These are phyloP conservation scores for Lepisosteus osseus DNA, from an alignment of 2,113 vertebrate genomes.

Conservation along the genomic window DNA sequence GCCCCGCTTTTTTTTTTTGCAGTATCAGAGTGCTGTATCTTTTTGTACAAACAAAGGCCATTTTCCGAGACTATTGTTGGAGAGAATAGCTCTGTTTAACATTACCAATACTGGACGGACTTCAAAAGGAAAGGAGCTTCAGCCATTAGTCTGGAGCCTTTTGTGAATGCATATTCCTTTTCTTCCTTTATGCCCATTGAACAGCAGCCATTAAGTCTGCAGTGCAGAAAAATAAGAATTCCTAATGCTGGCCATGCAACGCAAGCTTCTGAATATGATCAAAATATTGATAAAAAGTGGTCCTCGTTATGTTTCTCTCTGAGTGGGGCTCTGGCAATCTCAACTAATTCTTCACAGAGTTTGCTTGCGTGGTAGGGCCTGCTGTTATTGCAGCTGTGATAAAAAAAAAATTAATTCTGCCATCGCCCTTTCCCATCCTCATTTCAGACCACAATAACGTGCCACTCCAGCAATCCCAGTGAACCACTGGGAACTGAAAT, in stretches of 20 bases:
- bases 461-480: too few species aligned
- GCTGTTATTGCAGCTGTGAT: too few species aligned
- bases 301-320: too few species aligned
- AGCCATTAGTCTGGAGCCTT: conserved; percentile 14
- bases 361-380: too few species aligned
- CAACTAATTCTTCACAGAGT: too few species aligned
- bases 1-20: conserved; percentile 1
- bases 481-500: too few species aligned
- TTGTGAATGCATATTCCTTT: background rate
- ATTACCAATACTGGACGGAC: conserved; percentile 21
- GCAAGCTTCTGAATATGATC: background rate
- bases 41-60: background rate
- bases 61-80: conserved; percentile 23
- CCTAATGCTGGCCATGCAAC: background rate
- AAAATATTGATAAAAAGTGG: too few species aligned
- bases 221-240: background rate
- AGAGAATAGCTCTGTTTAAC: conserved; percentile 25
- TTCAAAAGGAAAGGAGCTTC: conserved; percentile 27
- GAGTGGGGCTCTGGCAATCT: too few species aligned
- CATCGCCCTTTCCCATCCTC: too few species aligned
- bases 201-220: background rate
- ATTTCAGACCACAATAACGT: too few species aligned
- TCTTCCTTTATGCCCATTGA: background rate
- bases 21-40: background rate
- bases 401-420: too few species aligned